These are phyloP conservation scores for Leptinotarsa peninsularis DNA, from an alignment of 2,888 invertebrate species.

Conservation along the genomic window DNA sequence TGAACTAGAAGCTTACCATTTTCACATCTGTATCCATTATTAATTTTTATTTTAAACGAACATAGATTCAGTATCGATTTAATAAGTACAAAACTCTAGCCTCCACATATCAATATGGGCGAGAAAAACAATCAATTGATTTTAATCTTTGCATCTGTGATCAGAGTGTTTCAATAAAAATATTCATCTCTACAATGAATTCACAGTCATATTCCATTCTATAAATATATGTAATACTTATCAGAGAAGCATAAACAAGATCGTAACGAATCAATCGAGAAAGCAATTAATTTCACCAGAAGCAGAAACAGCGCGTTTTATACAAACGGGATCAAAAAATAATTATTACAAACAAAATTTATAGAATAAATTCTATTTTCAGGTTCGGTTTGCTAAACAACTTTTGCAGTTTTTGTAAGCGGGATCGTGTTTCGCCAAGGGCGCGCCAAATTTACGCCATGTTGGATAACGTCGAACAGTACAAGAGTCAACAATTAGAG, in stretches of 20 bases:
- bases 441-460: constrained; percentile 87
- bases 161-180: too few species aligned
- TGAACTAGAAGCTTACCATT: too few species aligned
- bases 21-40: too few species aligned
- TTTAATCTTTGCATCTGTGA: too few species aligned
- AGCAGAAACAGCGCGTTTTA: neutral
- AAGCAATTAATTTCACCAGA: neutral
- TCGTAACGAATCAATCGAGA: neutral
- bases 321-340: neutral
- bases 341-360: neutral
- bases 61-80: too few species aligned
- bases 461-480: constrained; percentile 90
- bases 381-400: constrained; percentile 79
- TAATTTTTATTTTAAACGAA: too few species aligned
- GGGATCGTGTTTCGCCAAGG: constrained; percentile 79
- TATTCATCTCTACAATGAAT: neutral
- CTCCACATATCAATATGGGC: too few species aligned
- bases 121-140: too few species aligned
- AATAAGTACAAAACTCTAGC: too few species aligned
- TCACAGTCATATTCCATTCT: neutral
- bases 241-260: neutral
- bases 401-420: constrained; percentile 81
- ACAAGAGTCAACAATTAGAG: constrained; percentile 90
- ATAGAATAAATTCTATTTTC: constrained; percentile 60
- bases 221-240: neutral